phyloP scores from a whole-genome alignment of 2,888 invertebrate species.

The Drosophila anomelani region DNA sequence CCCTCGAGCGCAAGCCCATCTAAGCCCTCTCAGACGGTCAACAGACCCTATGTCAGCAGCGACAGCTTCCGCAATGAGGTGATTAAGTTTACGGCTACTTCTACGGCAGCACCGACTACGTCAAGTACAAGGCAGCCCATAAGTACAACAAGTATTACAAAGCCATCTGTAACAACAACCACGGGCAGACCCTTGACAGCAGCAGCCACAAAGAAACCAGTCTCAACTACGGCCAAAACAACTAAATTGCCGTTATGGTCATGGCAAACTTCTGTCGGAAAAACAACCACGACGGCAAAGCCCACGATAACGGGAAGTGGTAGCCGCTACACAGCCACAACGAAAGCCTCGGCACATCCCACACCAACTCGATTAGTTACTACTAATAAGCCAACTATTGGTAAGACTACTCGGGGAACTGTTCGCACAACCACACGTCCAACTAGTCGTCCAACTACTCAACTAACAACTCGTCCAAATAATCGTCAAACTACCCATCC shows the following conservation, averaged over 20 bases:
- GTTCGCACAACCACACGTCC: slow-evolving; percentile 10
- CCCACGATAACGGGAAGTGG: slow-evolving; percentile 40
- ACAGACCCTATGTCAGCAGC: slow-evolving; percentile 63
- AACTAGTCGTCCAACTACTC: not conserved
- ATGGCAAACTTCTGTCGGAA: slow-evolving; percentile 31
- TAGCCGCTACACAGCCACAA: slow-evolving; percentile 27
- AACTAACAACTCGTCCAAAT: not conserved
- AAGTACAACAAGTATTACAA: slow-evolving; percentile 22
- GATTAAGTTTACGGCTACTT: slow-evolving; percentile 55
- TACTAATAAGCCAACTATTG: slow-evolving; percentile 9
- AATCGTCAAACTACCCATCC: not conserved
- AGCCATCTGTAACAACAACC: slow-evolving; percentile 32
- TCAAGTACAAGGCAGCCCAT: slow-evolving; percentile 13
- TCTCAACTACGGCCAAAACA: slow-evolving; percentile 21
- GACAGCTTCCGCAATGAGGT: slow-evolving; percentile 61
- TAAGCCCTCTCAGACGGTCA: slow-evolving; percentile 29
- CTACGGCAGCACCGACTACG: slow-evolving; percentile 17
- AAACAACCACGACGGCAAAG: slow-evolving; percentile 32
- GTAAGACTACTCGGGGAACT: not conserved
- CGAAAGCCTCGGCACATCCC: slow-evolving; percentile 7
- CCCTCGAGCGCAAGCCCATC: slow-evolving; percentile 30
- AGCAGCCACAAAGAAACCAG: slow-evolving; percentile 28
- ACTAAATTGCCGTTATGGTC: slow-evolving; percentile 35
- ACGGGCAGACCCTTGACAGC: slow-evolving; percentile 28
- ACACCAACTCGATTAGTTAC: slow-evolving; percentile 18